Conservation (phyloP, 2,113 vertebrate species). For the Centropus bengalensis region DNA sequence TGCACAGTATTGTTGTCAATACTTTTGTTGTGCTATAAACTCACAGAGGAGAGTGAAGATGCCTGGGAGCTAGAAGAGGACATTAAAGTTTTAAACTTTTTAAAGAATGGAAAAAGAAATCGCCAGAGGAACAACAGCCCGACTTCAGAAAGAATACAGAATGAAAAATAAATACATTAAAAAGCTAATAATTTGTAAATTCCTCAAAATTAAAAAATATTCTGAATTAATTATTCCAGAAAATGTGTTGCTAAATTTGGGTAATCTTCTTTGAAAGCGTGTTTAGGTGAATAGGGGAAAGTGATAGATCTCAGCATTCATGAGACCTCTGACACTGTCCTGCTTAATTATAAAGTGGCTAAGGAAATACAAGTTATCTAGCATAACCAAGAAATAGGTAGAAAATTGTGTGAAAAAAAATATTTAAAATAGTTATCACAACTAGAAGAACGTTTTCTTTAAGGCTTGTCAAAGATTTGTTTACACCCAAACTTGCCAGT, state of each 20-base stretch:
- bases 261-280: not conserved
- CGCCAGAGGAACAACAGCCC: not conserved
- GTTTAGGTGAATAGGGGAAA: not conserved
- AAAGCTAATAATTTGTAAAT: not conserved
- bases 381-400: not conserved
- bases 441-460: not conserved
- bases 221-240: not conserved
- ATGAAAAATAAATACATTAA: too few relatives aligned
- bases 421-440: not conserved
- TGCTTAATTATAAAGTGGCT: not conserved
- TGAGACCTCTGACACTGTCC: not conserved
- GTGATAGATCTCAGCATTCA: not conserved
- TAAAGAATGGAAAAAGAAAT: too few relatives aligned
- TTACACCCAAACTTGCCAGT: not conserved
- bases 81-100: not conserved
- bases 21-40: not conserved
- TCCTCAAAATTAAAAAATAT: not conserved
- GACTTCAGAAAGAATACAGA: not conserved
- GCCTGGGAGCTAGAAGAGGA: not conserved
- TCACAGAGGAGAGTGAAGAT: not conserved
- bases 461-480: not conserved
- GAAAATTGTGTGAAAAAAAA: not conserved
- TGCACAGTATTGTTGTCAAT: not conserved
- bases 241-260: not conserved
- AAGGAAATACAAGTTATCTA: not conserved